A percentile compares a stretch with the other conserved stretches of the same genome.
phyloP scores from a whole-genome alignment of 2,113 vertebrate genomes.

The Felis chaus region DNA sequence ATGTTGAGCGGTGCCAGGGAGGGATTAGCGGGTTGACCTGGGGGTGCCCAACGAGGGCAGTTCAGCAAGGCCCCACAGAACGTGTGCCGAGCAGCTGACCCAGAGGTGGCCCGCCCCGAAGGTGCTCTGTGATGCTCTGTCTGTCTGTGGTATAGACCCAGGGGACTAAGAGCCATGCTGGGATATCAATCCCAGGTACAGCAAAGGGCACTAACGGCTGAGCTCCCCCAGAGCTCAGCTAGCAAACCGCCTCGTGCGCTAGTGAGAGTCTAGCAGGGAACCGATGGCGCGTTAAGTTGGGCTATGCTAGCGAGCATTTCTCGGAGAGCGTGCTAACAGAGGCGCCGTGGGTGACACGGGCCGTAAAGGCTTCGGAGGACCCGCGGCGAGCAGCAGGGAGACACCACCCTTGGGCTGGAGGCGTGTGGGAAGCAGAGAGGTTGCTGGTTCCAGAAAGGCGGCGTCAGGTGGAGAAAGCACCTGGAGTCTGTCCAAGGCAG shows the following conservation, averaged over 20 bases:
- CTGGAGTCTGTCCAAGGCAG: background rate
- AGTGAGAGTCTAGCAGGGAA: background rate
- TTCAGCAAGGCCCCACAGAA: background rate
- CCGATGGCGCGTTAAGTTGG: background rate
- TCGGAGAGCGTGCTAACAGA: background rate
- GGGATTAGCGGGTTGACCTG: background rate
- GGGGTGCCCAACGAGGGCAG: background rate
- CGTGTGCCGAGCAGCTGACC: background rate
- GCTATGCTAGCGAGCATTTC: background rate
- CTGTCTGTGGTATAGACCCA: background rate
- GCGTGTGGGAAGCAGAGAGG: background rate
- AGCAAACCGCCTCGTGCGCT: no score
- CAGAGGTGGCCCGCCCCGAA: background rate
- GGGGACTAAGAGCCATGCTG: background rate
- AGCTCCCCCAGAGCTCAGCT: background rate
- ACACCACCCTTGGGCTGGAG: background rate
- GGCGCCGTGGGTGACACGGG: background rate
- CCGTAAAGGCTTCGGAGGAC: accelerated
- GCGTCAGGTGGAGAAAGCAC: background rate
- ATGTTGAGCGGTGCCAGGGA: no score
- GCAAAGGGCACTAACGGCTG: background rate
- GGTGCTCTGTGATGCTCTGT: background rate
- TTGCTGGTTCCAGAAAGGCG: background rate
- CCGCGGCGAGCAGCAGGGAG: background rate
- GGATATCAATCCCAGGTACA: no score